Evolutionary conservation across 2,797 vertebrate genomes (phyloP).

Genomic region (Basileuterus tristriatus): DNA sequence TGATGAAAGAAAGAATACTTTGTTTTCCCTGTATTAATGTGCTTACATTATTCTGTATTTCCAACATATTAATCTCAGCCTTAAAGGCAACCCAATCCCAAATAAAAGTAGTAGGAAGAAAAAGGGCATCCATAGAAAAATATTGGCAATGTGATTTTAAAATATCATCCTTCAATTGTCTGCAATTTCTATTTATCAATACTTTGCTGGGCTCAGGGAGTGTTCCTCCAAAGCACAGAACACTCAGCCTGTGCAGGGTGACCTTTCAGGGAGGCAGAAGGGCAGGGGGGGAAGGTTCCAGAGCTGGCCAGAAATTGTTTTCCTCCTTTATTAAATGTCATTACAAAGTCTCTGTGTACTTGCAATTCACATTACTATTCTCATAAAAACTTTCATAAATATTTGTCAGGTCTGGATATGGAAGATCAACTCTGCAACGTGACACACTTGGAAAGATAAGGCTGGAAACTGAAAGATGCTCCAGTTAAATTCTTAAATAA

Average conservation of each 20-base stretch:
- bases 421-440: not conserved
- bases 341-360: not conserved
- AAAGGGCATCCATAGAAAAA: conserved; percentile 59
- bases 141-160: conserved; percentile 68
- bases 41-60: conserved; percentile 36
- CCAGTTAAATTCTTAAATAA: not conserved
- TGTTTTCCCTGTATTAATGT: not conserved
- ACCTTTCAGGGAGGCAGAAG: conserved; percentile 53
- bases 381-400: not conserved
- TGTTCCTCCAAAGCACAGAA: conserved; percentile 31
- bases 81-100: not conserved
- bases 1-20: conserved; percentile 4
- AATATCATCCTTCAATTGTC: conserved; percentile 64
- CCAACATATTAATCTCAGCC: conserved; percentile 50
- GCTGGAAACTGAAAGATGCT: not conserved
- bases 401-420: not conserved
- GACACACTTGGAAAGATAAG: fast-evolving
- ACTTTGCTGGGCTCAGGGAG: conserved; percentile 16
- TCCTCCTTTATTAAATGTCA: conserved; percentile 45
- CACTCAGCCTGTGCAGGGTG: not conserved
- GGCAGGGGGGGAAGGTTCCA: conserved; percentile 19
- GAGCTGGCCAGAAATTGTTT: conserved; percentile 6
- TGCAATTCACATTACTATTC: not conserved
- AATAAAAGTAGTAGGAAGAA: conserved; percentile 21
- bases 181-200: conserved; percentile 68